Percentiles rank a stretch among this genome's conserved stretches.
These are phyloP conservation scores for Dicyrtomina minuta DNA, from an alignment of 2,888 invertebrate genomes.

Conservation along the genomic window DNA sequence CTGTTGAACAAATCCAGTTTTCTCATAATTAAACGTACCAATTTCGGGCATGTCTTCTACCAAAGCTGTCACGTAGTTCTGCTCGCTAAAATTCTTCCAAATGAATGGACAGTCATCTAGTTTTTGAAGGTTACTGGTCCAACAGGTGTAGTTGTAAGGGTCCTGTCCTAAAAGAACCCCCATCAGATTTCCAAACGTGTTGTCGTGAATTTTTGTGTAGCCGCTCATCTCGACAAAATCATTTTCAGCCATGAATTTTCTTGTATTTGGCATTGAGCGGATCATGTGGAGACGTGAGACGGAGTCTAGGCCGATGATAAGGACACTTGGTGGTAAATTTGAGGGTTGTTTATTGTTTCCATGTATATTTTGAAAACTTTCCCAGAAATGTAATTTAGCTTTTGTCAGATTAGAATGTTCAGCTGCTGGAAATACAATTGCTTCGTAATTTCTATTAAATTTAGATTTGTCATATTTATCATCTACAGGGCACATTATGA, in stretches of 20 bases:
- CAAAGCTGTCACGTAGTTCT: too few relatives aligned
- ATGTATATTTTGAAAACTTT: not conserved
- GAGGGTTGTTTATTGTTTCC: not conserved
- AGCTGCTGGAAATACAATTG: constrained; percentile 5
- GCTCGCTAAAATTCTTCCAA: too few relatives aligned
- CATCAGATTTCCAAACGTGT: too few relatives aligned
- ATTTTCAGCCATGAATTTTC: constrained; percentile 66
- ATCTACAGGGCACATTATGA: too few relatives aligned
- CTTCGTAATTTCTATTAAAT: too few relatives aligned
- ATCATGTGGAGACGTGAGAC: constrained; percentile 65
- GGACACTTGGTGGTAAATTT: constrained; percentile 51
- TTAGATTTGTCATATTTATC: too few relatives aligned
- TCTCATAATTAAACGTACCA: constrained; percentile 73
- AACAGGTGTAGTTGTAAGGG: too few relatives aligned
- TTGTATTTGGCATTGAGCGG: constrained; percentile 73
- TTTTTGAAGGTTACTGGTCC: constrained; percentile 71
- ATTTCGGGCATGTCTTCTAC: constrained; percentile 74
- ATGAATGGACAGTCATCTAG: too few relatives aligned
- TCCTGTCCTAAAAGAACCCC: too few relatives aligned
- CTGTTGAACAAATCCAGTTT: too few relatives aligned
- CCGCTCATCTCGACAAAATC: constrained; percentile 73
- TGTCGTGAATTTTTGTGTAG: constrained; percentile 66
- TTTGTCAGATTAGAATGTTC: constrained; percentile 18
- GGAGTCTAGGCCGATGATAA: constrained; percentile 48
- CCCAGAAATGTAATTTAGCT: constrained; percentile 11